phyloP scores from a whole-genome alignment of 2,113 vertebrate genomes.

The Parus major region DNA sequence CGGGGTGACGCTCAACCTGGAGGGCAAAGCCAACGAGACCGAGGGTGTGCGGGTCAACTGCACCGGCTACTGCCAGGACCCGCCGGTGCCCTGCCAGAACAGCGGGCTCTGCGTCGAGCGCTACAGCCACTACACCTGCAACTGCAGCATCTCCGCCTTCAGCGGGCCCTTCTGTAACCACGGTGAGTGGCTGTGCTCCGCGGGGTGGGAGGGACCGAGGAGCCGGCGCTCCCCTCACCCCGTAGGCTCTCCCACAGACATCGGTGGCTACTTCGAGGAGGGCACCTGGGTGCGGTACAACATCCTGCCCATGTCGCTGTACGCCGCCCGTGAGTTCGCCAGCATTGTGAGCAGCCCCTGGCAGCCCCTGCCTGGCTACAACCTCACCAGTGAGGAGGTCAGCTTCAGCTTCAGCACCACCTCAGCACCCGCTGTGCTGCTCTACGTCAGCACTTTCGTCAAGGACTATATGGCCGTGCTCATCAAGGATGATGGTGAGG shows the following conservation, averaged over 20 bases:
- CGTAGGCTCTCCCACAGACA: slow-evolving; percentile 68
- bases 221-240: not conserved
- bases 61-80: slow-evolving; percentile 87
- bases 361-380: slow-evolving; percentile 86
- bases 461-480: slow-evolving; percentile 92
- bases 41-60: slow-evolving; percentile 91
- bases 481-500: slow-evolving; percentile 88
- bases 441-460: slow-evolving; percentile 94
- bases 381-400: slow-evolving; percentile 92
- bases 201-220: fast-evolving
- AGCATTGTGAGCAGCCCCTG: slow-evolving; percentile 87
- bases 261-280: slow-evolving; percentile 90
- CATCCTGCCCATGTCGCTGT: slow-evolving; percentile 85
- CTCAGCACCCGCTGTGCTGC: slow-evolving; percentile 85
- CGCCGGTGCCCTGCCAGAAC: slow-evolving; percentile 89
- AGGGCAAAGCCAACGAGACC: slow-evolving; percentile 88
- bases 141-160: slow-evolving; percentile 92
- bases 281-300: slow-evolving; percentile 92
- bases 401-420: slow-evolving; percentile 96
- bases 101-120: slow-evolving; percentile 91
- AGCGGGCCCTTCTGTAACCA: slow-evolving; percentile 94
- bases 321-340: slow-evolving; percentile 85
- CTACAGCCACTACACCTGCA: slow-evolving; percentile 92
- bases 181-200: slow-evolving; percentile 68
- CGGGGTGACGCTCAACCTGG: slow-evolving; percentile 90